Conservation (phyloP, 2,113 vertebrate genomes). For the Prinia subflava region DNA sequence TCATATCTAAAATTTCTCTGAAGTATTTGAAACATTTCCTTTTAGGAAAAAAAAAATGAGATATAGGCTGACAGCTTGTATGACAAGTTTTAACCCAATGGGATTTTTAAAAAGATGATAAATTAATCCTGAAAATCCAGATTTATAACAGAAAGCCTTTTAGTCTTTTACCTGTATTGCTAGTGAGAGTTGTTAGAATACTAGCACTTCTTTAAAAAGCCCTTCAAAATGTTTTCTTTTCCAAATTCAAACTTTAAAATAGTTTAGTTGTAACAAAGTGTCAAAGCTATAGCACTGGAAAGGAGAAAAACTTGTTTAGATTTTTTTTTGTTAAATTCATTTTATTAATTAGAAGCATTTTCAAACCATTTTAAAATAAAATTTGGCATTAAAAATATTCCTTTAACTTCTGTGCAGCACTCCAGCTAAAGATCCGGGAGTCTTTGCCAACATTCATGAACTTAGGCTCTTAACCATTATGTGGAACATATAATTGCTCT, state of each 20-base stretch:
- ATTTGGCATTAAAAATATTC: neutral
- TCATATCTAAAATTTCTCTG: neutral
- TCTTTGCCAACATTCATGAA: neutral
- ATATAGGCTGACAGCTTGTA: conserved; percentile 25
- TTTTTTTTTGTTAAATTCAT: neutral
- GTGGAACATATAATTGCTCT: neutral
- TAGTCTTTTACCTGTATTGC: neutral
- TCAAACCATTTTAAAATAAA: neutral
- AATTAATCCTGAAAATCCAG: conserved; percentile 59
- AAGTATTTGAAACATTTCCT: conserved; percentile 9
- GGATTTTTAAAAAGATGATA: conserved; percentile 52
- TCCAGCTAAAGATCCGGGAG: neutral
- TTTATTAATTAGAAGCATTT: neutral
- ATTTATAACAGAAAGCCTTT: conserved; percentile 36
- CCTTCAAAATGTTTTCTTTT: conserved; percentile 17
- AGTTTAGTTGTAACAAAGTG: neutral
- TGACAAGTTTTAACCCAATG: conserved; percentile 52
- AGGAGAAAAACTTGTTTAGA: neutral
- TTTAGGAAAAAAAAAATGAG: neutral
- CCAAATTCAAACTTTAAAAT: neutral
- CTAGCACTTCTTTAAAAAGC: neutral
- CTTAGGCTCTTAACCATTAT: neutral
- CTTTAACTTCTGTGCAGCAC: neutral
- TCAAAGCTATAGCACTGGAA: neutral
- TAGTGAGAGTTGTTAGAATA: neutral